Evolutionary conservation across 2,888 invertebrate species (phyloP).

Genomic region (Pterostichus niger): DNA sequence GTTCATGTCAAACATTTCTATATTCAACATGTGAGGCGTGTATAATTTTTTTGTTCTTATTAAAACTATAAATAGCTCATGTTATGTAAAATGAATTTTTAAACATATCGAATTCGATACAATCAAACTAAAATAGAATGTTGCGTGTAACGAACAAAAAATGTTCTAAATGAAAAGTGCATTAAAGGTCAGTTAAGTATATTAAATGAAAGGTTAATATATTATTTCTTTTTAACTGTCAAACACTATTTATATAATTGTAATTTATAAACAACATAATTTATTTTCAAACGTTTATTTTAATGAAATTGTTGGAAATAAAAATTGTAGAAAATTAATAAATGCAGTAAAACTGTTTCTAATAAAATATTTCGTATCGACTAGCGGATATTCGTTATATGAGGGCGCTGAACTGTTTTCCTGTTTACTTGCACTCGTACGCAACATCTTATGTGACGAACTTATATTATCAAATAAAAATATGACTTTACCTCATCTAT

Average conservation of each 20-base stretch:
- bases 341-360: too few relatives aligned
- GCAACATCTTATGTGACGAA: neutral
- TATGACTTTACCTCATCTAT: neutral
- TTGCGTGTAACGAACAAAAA: too few relatives aligned
- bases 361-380: neutral
- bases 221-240: too few relatives aligned
- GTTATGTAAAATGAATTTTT: slow-evolving; percentile 30
- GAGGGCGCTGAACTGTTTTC: slow-evolving; percentile 7
- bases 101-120: neutral
- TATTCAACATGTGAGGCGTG: slow-evolving; percentile 26
- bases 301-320: too few relatives aligned
- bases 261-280: too few relatives aligned
- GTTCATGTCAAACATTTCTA: slow-evolving; percentile 10
- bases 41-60: slow-evolving; percentile 30
- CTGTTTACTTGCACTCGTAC: neutral
- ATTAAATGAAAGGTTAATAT: too few relatives aligned
- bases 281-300: too few relatives aligned
- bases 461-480: neutral
- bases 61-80: neutral
- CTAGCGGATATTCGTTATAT: neutral
- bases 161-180: too few relatives aligned
- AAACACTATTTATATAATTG: too few relatives aligned
- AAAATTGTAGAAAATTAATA: too few relatives aligned
- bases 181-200: too few relatives aligned
- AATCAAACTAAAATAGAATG: too few relatives aligned